Evolutionary conservation across 2,888 invertebrate genomes (phyloP), one percentile per base, ranked within the genome.

Genomic region (Lepetodrilus schrolli): DNA sequence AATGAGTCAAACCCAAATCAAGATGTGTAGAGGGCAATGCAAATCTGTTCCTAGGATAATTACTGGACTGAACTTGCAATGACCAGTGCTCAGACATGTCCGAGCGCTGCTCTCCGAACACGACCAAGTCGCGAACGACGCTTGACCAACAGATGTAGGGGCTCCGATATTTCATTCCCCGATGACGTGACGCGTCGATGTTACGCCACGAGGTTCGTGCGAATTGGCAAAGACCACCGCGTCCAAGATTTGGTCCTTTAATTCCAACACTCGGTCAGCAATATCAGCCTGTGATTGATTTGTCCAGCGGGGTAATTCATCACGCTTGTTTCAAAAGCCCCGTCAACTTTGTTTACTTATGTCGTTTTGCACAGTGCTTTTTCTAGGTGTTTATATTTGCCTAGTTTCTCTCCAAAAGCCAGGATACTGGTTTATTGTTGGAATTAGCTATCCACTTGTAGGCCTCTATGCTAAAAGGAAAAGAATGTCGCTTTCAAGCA

Each of bases 331-430:
- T 17, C 23, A 58, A 58, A 51, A 30, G 17, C 30, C 58, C 34
- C 58, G 34, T 34, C 58, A 58, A n/a, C 30, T 23, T n/a, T 58
- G 34, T 58, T 58, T 58, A 34, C 58, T 17, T 34, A 58, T 30
- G 17, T 34, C 13, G 58, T 58, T 13, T 58, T 58, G 13, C 26
- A 26, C 10, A 4, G 26, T 30, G 58, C 34, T 58, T 58, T 58
- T 58, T 58, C 58, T 23, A 58, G 58, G 58, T 58, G 58, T 58
- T 58, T 58, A 17, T 58, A 17, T 58, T 58, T 58, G 58, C n/a
- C 21, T n/a, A 58, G 10, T 58, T n/a, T n/a, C n/a, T n/a, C 34
- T 30, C 58, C n/a, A 58, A 58, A 58, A 17, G 58, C 30, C 30
- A 58, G 58, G 58, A 58, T 58, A 58, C 30, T 4, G 17, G 58